Conservation (phyloP, 2,113 vertebrate species). For the Thermophis baileyi region DNA sequence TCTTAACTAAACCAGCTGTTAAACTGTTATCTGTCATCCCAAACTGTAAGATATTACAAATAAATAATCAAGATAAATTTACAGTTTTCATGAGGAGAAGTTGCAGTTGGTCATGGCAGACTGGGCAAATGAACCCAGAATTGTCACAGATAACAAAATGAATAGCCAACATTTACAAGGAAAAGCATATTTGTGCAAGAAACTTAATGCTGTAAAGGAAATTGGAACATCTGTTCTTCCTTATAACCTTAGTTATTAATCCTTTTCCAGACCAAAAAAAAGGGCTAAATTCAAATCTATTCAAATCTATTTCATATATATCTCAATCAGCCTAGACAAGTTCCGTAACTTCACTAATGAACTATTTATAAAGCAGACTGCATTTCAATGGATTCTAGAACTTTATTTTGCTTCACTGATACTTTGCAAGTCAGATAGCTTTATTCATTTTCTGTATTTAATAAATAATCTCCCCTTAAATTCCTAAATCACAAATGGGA, state of each 20-base stretch:
- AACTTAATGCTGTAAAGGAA: conserved; percentile 29
- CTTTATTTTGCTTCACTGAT: not conserved
- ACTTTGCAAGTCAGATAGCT: not conserved
- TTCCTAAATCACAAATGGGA: too few relatives aligned
- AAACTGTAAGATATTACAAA: conserved; percentile 44
- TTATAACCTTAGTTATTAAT: conserved; percentile 37
- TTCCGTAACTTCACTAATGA: not conserved
- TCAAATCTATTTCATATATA: not conserved
- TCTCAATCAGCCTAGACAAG: conserved; percentile 11
- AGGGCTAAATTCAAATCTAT: not conserved
- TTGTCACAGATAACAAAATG: conserved; percentile 7
- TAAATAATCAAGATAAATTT: conserved; percentile 50
- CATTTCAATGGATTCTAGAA: not conserved
- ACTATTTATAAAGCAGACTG: conserved; percentile 18
- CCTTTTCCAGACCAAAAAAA: not conserved
- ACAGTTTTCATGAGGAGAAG: conserved; percentile 15
- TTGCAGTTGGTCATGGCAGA: not conserved
- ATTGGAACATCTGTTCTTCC: conserved; percentile 43
- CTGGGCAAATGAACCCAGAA: conserved; percentile 18
- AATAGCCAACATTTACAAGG: conserved; percentile 15
- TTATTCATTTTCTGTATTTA: not conserved
- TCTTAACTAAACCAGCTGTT: conserved; percentile 28
- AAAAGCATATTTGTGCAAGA: conserved; percentile 19
- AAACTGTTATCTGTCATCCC: conserved; percentile 23
- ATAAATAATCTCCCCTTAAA: conserved; percentile 8